These are phyloP conservation scores for Notamacropus eugenii DNA, from an alignment of 2,797 vertebrate species.

Conservation along the genomic window DNA sequence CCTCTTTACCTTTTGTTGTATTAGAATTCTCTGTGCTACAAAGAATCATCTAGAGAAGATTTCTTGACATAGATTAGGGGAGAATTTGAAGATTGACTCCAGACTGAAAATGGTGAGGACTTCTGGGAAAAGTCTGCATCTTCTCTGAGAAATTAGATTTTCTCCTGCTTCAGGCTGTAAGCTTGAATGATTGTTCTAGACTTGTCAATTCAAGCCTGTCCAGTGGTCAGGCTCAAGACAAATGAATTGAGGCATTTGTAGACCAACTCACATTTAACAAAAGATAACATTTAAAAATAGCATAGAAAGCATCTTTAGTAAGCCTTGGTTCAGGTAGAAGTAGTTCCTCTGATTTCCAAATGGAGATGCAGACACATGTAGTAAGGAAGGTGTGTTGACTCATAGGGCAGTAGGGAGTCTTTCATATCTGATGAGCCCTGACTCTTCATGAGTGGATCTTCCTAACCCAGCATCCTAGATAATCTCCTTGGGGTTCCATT, in stretches of 20 bases:
- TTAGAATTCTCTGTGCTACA: neutral
- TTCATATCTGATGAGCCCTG: neutral
- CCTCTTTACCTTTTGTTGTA: neutral
- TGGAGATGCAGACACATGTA: neutral
- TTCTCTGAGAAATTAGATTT: neutral
- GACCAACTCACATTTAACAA: neutral
- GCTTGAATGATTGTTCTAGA: neutral
- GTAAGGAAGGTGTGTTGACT: neutral
- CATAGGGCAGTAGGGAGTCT: neutral
- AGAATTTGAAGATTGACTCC: neutral
- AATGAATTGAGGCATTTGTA: neutral
- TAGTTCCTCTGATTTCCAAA: neutral
- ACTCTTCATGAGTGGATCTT: neutral
- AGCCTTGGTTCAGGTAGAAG: neutral
- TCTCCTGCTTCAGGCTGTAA: neutral
- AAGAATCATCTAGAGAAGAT: neutral
- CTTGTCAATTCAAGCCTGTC: neutral
- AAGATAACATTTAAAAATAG: neutral
- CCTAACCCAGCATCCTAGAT: neutral
- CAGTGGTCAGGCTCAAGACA: neutral
- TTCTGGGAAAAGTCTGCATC: neutral
- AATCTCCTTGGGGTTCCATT: neutral
- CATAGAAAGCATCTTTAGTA: neutral
- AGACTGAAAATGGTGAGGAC: neutral
- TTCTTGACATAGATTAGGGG: neutral